Evolutionary conservation across 2,797 vertebrate genomes (phyloP), one percentile per base, ranked within the genome.

Genomic region (Mus minutoides): DNA sequence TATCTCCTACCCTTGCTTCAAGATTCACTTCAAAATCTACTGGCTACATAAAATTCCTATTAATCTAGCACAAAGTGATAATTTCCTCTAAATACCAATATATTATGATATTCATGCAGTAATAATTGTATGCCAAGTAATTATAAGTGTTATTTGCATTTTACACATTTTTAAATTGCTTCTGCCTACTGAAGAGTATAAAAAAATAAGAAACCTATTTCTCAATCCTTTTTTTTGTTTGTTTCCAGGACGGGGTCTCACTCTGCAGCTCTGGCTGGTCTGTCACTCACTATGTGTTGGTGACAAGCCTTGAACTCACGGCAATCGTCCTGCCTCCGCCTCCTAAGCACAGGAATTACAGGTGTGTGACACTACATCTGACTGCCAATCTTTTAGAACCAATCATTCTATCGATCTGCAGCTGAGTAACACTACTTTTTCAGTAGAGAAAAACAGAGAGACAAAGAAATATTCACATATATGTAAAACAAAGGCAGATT

Each of bases 141-240:
- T 52, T 0, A n/a, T 6, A 93, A 91, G 9, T 76, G 7, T 24
- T 94, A 64, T 46, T 21, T 73, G 3, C 67, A n/a, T 84, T 79
- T 94, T 94, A 91, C 19, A 85, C 31, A 67, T 75, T 93, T 93
- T 92, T 37, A 58, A 73, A 91, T 73, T 62, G 14, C 77, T 91
- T 91, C 76, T 77, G 43, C 29, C 31, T 71, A 80, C 13, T 76
- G 24, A 54, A 69, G 6, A 94, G 14, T 46, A 62, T 75, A 46
- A 95, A 54, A 82, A 34, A 67, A 93, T 71, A 54, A 84, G 16
- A 37, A 75, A 34, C 34, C 31, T 24, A n/a, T 31, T 95, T 67
- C 62, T 56, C 37, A 87, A 54, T 56, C 52, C 7, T n/a, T 52
- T 73, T 52, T 73, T 71, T n/a, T 67, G 62, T 31, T 67, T 73